Evolutionary conservation across 2,113 vertebrate genomes (phyloP), one percentile per base, ranked within the genome.

Genomic region (Rafetus swinhoei): DNA sequence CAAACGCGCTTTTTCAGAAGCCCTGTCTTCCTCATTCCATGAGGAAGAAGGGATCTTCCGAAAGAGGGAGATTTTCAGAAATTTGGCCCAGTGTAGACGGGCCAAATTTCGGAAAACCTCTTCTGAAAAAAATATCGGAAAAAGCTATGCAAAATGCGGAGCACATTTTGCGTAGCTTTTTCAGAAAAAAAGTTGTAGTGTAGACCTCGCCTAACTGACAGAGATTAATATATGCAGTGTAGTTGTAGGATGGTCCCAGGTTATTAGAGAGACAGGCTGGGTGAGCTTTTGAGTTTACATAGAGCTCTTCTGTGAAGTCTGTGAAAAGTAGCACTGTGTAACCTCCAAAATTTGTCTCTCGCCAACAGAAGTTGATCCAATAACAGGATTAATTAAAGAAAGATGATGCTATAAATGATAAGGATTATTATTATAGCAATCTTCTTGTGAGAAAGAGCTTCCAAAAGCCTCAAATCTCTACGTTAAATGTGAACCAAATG

Each of bases 401-500:
- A 85, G 22, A 3, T 83, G 4, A 7, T 55, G 86, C 60, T 72
- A 1, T 27, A 79, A 88, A 3, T 81, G 19, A 1, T 69, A 27
- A 84, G 16, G 6, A 74, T 81, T 35, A 90, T 74, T 56, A 79
- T 77, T 57, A 56, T 21, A 53, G 11, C 54, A 95, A 90, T 77
- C 27, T 90, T 91, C 72, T 53, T 24, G 39, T 65, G 13, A 86
- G 3, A 6, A 35, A 8, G 85, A 39, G 27, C 14, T 87, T 89
- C 83, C 32, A 84, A 79, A 96, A 88, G 0, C 24, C 6, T 87
- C 24, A 85, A 90, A 55, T 82, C 0, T 84, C 86, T 62, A 13
- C 7, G 84, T 85, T 90, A 88, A 57, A 80, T 96, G 50, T 52
- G 83, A 79, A 90, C 15, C 89, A 88, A 88, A 79, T 91, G 54